Conservation (phyloP, 2,797 vertebrate species). For the Ceyx erithaca region DNA sequence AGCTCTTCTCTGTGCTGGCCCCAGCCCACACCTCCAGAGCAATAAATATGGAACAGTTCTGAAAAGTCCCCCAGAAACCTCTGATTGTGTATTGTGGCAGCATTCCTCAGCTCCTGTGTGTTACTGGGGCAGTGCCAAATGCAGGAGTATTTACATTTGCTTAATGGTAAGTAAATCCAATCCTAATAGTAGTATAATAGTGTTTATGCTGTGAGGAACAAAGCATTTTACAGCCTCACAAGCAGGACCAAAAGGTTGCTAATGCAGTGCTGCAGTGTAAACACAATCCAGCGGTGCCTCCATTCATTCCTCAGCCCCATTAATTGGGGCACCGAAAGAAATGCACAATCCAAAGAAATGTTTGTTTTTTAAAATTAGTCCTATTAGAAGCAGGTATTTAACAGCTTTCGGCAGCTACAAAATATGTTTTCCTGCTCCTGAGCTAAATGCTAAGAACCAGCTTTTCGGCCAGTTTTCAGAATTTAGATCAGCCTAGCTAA, state of each 20-base stretch:
- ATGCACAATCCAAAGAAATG: not conserved
- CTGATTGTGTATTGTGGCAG: not conserved
- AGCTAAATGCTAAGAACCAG: not conserved
- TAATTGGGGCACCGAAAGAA: slow-evolving; percentile 44
- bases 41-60: not conserved
- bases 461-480: not conserved
- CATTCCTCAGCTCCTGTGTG: not conserved
- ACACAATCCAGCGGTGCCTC: not conserved
- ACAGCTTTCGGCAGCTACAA: slow-evolving; percentile 12
- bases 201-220: slow-evolving; percentile 34
- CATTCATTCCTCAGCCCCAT: slow-evolving; percentile 22
- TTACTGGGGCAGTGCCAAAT: not conserved
- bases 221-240: slow-evolving; percentile 22
- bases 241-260: slow-evolving; percentile 45
- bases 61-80: not conserved
- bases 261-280: not conserved
- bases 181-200: not conserved
- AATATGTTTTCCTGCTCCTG: slow-evolving; percentile 19
- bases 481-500: not conserved
- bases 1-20: not conserved
- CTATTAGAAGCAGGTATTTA: slow-evolving; percentile 57
- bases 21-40: not conserved
- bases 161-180: slow-evolving; percentile 31
- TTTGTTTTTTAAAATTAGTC: slow-evolving; percentile 45
- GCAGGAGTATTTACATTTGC: not conserved